Conservation (phyloP, 2,888 invertebrate genomes). For the Oxyscelio sp. region DNA sequence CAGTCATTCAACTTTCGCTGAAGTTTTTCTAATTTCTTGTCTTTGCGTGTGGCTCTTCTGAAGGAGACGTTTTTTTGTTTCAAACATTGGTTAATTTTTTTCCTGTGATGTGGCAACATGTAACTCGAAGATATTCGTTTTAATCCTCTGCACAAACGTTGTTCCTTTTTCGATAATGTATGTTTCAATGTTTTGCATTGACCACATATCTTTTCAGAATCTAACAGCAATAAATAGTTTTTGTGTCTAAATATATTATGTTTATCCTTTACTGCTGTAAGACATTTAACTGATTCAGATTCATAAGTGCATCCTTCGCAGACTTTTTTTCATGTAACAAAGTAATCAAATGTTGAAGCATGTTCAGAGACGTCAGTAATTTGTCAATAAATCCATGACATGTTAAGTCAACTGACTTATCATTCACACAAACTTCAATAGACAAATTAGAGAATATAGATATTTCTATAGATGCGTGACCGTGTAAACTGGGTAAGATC, state of each 20-base stretch:
- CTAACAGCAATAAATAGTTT: constrained; percentile 1
- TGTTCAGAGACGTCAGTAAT: constrained; percentile 3
- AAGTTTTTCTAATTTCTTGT: neutral
- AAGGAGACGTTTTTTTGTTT: constrained; percentile 1
- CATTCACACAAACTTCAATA: constrained; percentile 1
- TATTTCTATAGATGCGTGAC: constrained; percentile 17
- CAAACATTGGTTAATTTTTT: constrained; percentile 1
- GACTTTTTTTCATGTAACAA: constrained; percentile 14
- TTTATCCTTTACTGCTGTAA: constrained; percentile 3
- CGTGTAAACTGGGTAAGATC: constrained; percentile 15
- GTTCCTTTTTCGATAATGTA: constrained; percentile 1
- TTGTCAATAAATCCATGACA: constrained; percentile 14
- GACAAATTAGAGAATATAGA: constrained; percentile 6
- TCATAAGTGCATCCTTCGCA: constrained; percentile 20
- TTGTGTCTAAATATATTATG: constrained; percentile 17
- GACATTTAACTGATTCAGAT: neutral
- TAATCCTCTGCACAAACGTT: constrained; percentile 4
- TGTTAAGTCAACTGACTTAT: neutral
- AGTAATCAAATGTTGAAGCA: constrained; percentile 8
- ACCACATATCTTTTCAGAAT: neutral
- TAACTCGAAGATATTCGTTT: constrained; percentile 2
- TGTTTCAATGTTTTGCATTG: constrained; percentile 12
- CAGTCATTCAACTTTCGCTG: neutral
- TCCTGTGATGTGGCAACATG: constrained; percentile 3
- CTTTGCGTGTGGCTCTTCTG: neutral